Base-by-base conservation (phyloP, 2,113 vertebrate genomes). In the Cryptomyrus ogoouensis region DNA sequence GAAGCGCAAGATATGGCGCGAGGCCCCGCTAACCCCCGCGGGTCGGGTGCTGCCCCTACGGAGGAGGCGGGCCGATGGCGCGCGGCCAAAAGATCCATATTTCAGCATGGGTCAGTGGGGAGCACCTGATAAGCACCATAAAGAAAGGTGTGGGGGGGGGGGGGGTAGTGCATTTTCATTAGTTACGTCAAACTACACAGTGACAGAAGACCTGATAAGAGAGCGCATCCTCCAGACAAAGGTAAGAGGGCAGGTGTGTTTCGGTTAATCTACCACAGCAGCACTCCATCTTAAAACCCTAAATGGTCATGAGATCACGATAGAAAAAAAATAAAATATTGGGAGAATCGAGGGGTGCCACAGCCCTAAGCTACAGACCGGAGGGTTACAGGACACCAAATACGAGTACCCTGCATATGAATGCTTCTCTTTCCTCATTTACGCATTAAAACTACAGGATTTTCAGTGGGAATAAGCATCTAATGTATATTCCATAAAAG, bases 151-250 rank as follows among this genome's bases (percentile, higher is more conserved):
- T 3, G 0, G 50, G 24, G 47, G 47, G 49, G n/a, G 15, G 46
- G 2, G 31, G 17, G 39, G 19, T 70, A 19, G 90, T 90, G 90
- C 62, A 80, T 17, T 90, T 90, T 90, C 88, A 90, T 92, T 91
- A 90, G 58, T 90, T 87, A 91, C 87, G 88, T 90, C 74, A 90
- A 92, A 84, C 42, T 91, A 87, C 89, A 90, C 91, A 91, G 83
- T 77, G 88, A 91, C 89, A 89, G 88, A 91, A 56, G 58, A 58
- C 88, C 88, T 90, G 49, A 80, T 44, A 85, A 47, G 49, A 31
- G 24, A 10, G 24, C 13, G 19, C 42, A 62, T 87, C 58, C 70
- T 88, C 27, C 44, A 44, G n/a, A 87, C 90, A 88, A 42, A 47
- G 44, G 85, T 49, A 46, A 80, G 42, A 31, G 70, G 19, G 27